Conservation (phyloP, 2,113 vertebrate genomes). For the Alosa alosa region DNA sequence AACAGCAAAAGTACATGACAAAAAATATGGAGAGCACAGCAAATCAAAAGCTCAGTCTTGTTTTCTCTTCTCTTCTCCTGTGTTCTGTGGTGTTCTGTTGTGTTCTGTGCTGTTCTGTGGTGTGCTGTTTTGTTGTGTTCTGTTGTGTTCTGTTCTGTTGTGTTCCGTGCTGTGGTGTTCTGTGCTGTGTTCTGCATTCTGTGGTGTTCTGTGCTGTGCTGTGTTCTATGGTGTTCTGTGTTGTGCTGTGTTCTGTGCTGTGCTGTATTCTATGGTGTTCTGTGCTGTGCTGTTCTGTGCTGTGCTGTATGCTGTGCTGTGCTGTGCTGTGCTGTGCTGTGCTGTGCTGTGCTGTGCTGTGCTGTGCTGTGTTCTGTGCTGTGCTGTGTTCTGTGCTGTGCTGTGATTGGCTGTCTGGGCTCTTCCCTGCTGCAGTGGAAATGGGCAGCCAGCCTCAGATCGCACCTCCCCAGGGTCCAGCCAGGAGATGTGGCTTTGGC, state of each 20-base stretch:
- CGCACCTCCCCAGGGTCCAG: slow-evolving; percentile 27
- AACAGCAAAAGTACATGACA: background rate
- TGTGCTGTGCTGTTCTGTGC: no score
- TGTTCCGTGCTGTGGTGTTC: background rate
- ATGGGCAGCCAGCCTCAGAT: background rate
- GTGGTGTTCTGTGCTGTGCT: background rate
- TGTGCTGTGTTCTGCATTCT: background rate
- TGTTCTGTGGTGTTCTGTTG: background rate
- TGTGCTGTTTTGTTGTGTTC: no score
- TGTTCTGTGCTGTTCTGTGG: no score
- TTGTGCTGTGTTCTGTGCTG: background rate
- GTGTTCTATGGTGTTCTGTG: no score
- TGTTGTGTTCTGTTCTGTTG: no score
- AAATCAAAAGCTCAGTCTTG: background rate
- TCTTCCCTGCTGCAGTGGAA: slow-evolving; percentile 9
- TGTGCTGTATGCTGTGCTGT: no score
- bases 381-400: background rate
- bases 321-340: background rate
- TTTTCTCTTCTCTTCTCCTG: background rate
- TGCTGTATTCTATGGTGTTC: no score
- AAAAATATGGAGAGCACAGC: background rate
- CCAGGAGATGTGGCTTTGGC: slow-evolving; percentile 37
- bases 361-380: background rate
- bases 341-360: background rate
- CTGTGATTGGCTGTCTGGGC: background rate